Percentiles rank a stretch among this genome's conserved stretches.
These are phyloP conservation scores for Donacobius atricapilla DNA, from an alignment of 2,113 vertebrate species.

Conservation along the genomic window DNA sequence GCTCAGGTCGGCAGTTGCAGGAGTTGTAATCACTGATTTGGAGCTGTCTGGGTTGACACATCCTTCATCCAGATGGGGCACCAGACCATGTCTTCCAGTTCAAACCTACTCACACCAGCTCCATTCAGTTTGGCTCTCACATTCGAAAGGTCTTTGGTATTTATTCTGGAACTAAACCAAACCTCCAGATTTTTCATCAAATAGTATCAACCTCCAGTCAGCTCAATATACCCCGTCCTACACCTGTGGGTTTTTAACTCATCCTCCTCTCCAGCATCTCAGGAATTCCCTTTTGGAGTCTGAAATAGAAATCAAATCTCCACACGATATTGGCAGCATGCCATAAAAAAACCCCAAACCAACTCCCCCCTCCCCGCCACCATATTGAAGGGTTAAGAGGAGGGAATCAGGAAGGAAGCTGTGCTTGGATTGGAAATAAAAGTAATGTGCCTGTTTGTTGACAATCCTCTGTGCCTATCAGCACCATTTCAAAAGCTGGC, in stretches of 20 bases:
- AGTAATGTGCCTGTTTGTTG: neutral
- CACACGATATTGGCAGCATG: neutral
- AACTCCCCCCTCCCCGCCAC: too few relatives aligned
- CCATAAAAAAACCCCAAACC: too few relatives aligned
- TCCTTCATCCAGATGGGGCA: neutral
- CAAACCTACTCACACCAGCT: neutral
- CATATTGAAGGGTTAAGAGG: neutral
- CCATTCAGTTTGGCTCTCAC: neutral
- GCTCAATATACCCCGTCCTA: neutral
- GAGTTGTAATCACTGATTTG: neutral
- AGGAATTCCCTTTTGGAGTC: conserved; percentile 17
- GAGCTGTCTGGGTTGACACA: neutral
- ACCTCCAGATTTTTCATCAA: neutral
- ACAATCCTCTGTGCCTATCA: neutral
- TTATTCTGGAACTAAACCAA: neutral
- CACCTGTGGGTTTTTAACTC: conserved; percentile 21
- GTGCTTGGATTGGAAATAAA: neutral
- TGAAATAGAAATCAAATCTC: conserved; percentile 23
- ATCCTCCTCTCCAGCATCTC: neutral
- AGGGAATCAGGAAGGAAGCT: neutral
- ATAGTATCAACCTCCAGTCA: neutral
- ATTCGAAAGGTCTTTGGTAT: neutral
- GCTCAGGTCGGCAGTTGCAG: neutral
- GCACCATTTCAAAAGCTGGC: neutral
- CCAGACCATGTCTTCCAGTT: neutral